Conservation (phyloP, 2,113 vertebrate species). For the Porphyrio hochstetteri region DNA sequence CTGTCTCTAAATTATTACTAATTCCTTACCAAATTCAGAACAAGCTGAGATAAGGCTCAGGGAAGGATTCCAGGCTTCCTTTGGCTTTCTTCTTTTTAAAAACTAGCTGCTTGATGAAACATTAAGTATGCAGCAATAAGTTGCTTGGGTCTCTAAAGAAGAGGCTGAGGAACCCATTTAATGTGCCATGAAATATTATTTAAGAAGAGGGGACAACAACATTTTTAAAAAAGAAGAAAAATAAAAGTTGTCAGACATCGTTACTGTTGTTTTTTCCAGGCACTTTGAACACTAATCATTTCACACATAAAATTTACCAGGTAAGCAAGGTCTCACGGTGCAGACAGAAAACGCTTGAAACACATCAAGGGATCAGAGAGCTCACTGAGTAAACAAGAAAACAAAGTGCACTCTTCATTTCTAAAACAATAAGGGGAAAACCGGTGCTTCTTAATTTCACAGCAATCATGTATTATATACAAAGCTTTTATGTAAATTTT, state of each 20-base stretch:
- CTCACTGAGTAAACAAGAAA: background rate
- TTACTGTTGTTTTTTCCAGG: constrained; percentile 1
- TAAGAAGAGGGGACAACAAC: background rate
- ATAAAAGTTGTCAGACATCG: background rate
- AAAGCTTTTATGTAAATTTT: constrained; percentile 38
- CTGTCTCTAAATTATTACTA: background rate
- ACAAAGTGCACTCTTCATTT: constrained; percentile 21
- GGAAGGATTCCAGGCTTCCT: constrained; percentile 2
- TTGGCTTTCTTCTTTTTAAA: background rate
- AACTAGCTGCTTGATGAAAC: background rate
- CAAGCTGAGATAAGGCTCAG: background rate
- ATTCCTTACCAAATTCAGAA: background rate
- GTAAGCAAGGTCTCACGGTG: background rate
- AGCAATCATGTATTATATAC: background rate
- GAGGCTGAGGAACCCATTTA: background rate
- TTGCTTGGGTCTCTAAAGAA: background rate
- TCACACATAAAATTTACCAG: constrained; percentile 31
- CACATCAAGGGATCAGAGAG: background rate
- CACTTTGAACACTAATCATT: background rate
- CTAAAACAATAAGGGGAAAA: constrained; percentile 20
- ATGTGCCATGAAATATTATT: constrained; percentile 52
- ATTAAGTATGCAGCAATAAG: background rate
- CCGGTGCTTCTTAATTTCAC: constrained; percentile 12
- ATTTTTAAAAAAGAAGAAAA: background rate
- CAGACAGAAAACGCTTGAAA: constrained; percentile 11